Base-by-base conservation (phyloP, 1,140 invertebrate genomes). In the Tenebrio molitor region DNA sequence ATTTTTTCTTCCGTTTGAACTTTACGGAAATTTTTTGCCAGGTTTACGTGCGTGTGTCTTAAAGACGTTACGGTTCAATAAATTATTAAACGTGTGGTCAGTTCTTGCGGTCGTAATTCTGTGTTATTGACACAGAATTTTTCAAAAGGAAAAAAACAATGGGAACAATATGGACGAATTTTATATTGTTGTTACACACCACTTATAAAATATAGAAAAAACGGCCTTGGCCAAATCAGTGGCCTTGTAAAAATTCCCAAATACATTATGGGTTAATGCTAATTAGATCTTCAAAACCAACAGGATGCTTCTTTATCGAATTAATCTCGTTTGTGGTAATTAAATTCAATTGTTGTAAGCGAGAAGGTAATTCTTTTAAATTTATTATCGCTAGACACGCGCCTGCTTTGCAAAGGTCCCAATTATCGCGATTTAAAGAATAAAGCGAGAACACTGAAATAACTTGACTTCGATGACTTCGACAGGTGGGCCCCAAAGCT, bases 221-320 rank as follows among this genome's bases (percentile, higher is more conserved):
- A 1, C 29, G 23, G 21, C 50, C 50, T 58, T 58, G n/a, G 42
- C 42, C 12, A n/a, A 17, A 10, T 50, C 29, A 14, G 50, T 58
- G 15, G 23, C 50, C 50, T 58, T 29, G 50, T 12, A 17, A 58
- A 58, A 58, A 58, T 58, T 29, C 50, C 50, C 25, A 58, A 58
- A 58, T 58, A 23, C 21, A 58, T n/a, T 58, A 34, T 23, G 23
- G 50, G 50, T 12, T 21, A 25, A 29, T 14, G 50, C 23, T 58
- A 58, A 58, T 58, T 58, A 58, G n/a, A 50, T 17, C 8, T 50
- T 21, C 23, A 12, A 19, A 17, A 14, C 23, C 19, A 58, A 58
- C 50, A 58, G 50, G 50, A 58, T 58, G 50, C 23, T 29, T 29
- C 50, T 15, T 53, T 53, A 53, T 53, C 46, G 8, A 21, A 23